phyloP scores from a whole-genome alignment of 2,888 invertebrate species.

The Odontomyia ornata region DNA sequence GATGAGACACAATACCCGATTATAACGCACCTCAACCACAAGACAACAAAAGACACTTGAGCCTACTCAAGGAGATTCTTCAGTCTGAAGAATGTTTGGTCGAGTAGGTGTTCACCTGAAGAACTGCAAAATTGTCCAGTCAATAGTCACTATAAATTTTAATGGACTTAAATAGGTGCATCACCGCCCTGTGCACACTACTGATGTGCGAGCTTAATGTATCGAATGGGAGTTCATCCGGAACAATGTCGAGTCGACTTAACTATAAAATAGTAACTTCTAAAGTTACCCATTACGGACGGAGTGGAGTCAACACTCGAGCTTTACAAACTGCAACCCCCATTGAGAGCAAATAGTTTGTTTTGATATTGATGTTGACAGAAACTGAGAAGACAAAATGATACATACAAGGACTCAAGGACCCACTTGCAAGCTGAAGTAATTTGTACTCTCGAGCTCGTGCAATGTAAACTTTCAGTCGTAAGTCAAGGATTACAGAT shows the following conservation, averaged over 20 bases:
- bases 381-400: too few relatives aligned
- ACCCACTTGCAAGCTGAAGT: too few relatives aligned
- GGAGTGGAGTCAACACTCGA: background rate
- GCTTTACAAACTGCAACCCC: too few relatives aligned
- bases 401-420: too few relatives aligned
- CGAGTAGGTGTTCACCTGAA: background rate
- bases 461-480: too few relatives aligned
- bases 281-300: background rate
- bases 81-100: background rate
- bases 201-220: background rate
- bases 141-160: slow-evolving; percentile 19
- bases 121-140: slow-evolving; percentile 28
- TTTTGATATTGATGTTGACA: too few relatives aligned
- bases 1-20: slow-evolving; percentile 26
- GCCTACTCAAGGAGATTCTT: background rate
- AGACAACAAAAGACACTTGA: background rate
- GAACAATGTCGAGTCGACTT: background rate
- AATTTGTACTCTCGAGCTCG: too few relatives aligned
- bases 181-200: background rate
- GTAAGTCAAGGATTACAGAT: too few relatives aligned
- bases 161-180: slow-evolving; percentile 14
- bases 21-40: slow-evolving; percentile 18
- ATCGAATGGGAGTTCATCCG: background rate
- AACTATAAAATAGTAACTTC: background rate
- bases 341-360: too few relatives aligned